Base-by-base conservation (phyloP, 2,797 vertebrate species). In the Malacoraja senta region DNA sequence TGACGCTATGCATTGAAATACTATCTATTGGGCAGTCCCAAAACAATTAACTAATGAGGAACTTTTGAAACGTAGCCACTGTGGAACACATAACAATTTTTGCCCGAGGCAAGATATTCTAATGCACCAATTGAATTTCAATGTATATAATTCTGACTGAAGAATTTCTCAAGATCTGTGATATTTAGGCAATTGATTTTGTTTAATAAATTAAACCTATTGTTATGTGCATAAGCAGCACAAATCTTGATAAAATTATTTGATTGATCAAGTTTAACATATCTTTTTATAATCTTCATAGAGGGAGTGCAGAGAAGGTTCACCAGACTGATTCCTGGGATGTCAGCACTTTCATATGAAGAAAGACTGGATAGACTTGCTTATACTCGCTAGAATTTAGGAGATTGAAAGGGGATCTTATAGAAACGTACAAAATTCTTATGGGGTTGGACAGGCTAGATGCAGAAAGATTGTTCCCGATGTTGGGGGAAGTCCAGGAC, bases 101-200 rank as follows among this genome's bases (percentile, higher is more conserved):
- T 32, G 83, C 83, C 58, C 63, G 13, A 32, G 61, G 58, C 58
- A 32, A 63, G 61, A 17, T 86, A n/a, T 32, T 63, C 61, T 21
- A 65, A 86, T 86, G 58, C 8, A 21, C 15, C 61, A 86, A 63
- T 86, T 86, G 58, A 86, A 86, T 65, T 86, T 63, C 29, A 65
- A 63, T n/a, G 58, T 32, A 32, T 65, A 17, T n/a, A 19, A 65
- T 63, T 86, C 58, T 86, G 83, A 86, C 8, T 15, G 7, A 2
- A 12, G 83, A 12, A 63, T 95, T 94, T 94, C 94, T 94, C 86
- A 77, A 94, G 93, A 94, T 94, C 93, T 94, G 93, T 95, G 94
- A 94, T 95, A 95, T 94, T 95, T 94, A 95, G 94, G 94, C 94
- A 94, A 71, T 65, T 93, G 93, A 93, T 94, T 94, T 92, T 94